Evolutionary conservation across 2,797 vertebrate genomes (phyloP), one percentile per base, ranked within the genome.

Genomic region (Chrosomus eos): DNA sequence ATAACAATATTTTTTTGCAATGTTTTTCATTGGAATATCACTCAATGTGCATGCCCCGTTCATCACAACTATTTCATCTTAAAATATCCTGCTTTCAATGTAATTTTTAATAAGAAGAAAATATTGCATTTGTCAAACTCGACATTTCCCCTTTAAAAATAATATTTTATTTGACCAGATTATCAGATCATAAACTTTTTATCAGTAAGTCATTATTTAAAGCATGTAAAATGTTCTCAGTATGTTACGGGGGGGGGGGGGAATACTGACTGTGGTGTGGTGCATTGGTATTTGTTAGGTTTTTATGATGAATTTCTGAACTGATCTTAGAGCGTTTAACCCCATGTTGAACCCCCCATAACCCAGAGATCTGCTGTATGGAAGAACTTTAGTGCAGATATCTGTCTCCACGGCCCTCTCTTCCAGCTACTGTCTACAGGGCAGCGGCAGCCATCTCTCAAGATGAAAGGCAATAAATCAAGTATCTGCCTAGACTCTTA

Each of bases 401-500:
- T 75, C 26, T 66, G 71, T 82, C 55, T 64, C 55, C 14, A 26
- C 26, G 3, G 36, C 13, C 70, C 19, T 33, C 58, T 83, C 4
- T 55, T 67, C 23, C 45, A 76, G 62, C 60, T 67, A 67, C 71
- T 76, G 82, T 83, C 45, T 67, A 67, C 58, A 66, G 72, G 23
- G 28, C 58, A 75, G 60, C 16, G 23, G 28, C 58, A 75, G 60
- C 16, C 8, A 76, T 36, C 31, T 58, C 21, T 82, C 81, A 64
- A 23, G 26, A 83, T 67, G 74, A 74, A 74, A 83, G 16, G 31
- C 45, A 40, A n/a, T 83, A 76, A 67, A 40, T 83, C 72, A 68
- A 67, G 45, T 53, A 23, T 75, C 31, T 74, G 60, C 23, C 28
- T 48, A 40, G 60, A 67, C 72, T 45, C 13, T 66, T 62, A 82